Percentiles rank a stretch among this genome's conserved stretches.
These are phyloP conservation scores for Thumatha senex DNA, from an alignment of 2,888 invertebrate genomes.

Conservation along the genomic window DNA sequence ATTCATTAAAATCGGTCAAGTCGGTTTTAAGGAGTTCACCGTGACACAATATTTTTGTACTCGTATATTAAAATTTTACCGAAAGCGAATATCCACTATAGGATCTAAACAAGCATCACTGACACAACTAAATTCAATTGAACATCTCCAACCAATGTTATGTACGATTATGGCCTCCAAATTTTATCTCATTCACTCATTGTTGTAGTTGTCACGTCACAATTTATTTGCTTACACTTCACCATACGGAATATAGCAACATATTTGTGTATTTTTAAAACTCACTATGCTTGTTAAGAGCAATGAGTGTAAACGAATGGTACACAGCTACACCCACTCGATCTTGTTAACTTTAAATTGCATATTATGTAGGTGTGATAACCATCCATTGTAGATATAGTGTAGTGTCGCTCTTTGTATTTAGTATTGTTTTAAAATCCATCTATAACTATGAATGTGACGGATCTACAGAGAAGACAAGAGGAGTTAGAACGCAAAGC, in stretches of 20 bases:
- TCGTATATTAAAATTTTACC: no score
- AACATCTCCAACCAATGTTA: not conserved
- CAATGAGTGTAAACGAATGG: slow-evolving; percentile 9
- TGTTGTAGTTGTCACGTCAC: slow-evolving; percentile 4
- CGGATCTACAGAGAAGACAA: slow-evolving; percentile 87
- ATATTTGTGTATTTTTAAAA: slow-evolving; percentile 8
- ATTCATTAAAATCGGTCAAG: no score
- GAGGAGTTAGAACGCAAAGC: slow-evolving; percentile 97
- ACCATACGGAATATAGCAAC: not conserved
- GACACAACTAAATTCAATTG: not conserved
- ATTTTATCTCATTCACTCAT: slow-evolving; percentile 9
- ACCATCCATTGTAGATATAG: slow-evolving; percentile 28
- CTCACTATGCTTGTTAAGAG: not conserved
- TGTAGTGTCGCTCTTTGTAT: slow-evolving; percentile 12
- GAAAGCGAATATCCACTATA: not conserved
- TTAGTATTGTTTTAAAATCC: not conserved
- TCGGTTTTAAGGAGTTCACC: no score
- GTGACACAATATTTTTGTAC: no score
- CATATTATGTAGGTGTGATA: slow-evolving; percentile 26
- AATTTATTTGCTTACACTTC: slow-evolving; percentile 5
- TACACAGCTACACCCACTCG: slow-evolving; percentile 18
- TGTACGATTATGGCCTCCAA: not conserved
- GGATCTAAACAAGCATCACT: not conserved
- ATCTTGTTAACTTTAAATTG: slow-evolving; percentile 25
- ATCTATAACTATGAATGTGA: slow-evolving; percentile 22